Evolutionary conservation across 2,113 vertebrate genomes (phyloP), one percentile per base, ranked within the genome.

Genomic region (Anoplopoma fimbria): DNA sequence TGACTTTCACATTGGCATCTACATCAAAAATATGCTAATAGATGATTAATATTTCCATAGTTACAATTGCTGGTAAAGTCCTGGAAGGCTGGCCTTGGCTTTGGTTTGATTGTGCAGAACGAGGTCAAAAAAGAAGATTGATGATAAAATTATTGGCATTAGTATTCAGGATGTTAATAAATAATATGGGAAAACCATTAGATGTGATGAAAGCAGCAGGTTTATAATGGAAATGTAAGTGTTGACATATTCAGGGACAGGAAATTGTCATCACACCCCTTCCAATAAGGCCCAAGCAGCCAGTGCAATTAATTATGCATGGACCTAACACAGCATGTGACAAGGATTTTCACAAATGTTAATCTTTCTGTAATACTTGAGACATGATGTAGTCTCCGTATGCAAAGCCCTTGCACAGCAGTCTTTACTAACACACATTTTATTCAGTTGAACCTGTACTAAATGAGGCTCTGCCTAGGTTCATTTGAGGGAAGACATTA

Each of bases 221-320:
- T 77, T 75, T 75, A 86, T 82, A 73, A 82, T 72, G 63, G 55
- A 80, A 69, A 75, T 60, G 51, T 67, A 77, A 60, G 45, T 75
- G 17, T 86, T 81, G 82, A 83, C 36, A 75, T 31, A 64, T 80
- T 70, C 58, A 69, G 49, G 55, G 51, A 63, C 29, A 38, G 45
- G 53, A 88, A 57, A 79, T 74, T 57, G 75, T 75, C 75, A 71
- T 62, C 25, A 53, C 38, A n/a, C 14, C 36, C 38, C 75, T 45
- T 79, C 17, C 72, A 75, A 70, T 57, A 9, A n/a, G 38, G 70
- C 34, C 67, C 2, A 38, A 63, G 36, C 40, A 53, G 38, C 69
- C 61, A 69, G n/a, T 64, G 55, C 45, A 25, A 57, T 78, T 80
- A 47, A 82, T 89, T 89, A 92, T 73, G 83, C 81, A 86, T 57